phyloP scores from a whole-genome alignment of 1,140 invertebrate species.

The Apis mellifera region Amel_HAv3.1 CM009944.2:3541501-3542000 shows the following conservation, averaged over 20 bases:
- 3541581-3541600: slow-evolving; percentile 7
- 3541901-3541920: too few species aligned
- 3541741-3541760: neutral
- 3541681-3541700: neutral
- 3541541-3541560: too few species aligned
- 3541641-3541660: slow-evolving; percentile 15
- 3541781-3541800: too few species aligned
- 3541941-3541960: too few species aligned
- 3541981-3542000: too few species aligned
- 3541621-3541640: neutral
- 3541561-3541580: neutral
- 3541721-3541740: neutral
- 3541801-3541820: neutral
- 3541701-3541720: neutral
- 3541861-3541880: too few species aligned
- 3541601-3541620: neutral
- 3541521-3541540: neutral
- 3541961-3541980: too few species aligned
- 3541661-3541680: slow-evolving; percentile 10
- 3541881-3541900: too few species aligned
- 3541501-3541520: neutral
- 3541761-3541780: neutral
- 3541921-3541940: too few species aligned
- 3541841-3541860: too few species aligned
- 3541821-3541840: too few species aligned